phyloP scores from a whole-genome alignment of 2,797 vertebrate species.

The Chiroxiphia lanceolata region DNA sequence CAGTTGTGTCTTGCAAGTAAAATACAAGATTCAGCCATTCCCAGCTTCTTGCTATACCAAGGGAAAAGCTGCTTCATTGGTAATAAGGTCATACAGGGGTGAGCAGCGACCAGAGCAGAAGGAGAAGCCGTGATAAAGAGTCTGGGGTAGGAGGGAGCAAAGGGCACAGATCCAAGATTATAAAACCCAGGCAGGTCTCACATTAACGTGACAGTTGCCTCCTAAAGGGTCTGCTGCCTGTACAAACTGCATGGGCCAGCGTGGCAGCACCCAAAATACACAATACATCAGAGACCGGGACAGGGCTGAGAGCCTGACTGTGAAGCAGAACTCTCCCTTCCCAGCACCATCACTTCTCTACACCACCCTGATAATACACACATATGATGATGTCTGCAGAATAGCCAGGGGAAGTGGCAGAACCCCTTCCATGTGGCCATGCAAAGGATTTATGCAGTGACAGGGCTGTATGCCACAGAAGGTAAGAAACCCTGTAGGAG shows the following conservation, averaged over 20 bases:
- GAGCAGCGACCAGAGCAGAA: background rate
- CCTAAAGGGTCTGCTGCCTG: background rate
- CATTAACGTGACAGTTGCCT: background rate
- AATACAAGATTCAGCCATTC: background rate
- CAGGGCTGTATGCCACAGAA: rapidly evolving
- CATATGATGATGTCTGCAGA: background rate
- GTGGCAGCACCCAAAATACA: background rate
- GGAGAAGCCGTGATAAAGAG: background rate
- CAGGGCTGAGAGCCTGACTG: rapidly evolving
- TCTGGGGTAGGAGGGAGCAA: background rate
- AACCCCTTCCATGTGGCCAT: background rate
- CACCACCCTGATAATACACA: background rate
- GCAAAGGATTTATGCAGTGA: background rate
- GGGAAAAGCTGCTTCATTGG: background rate
- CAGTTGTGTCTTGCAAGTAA: background rate
- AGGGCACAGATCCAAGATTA: background rate
- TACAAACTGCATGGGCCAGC: background rate
- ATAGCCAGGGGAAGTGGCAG: background rate
- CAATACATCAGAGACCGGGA: background rate
- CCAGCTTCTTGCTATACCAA: background rate
- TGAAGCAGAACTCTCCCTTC: background rate
- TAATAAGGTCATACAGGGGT: background rate
- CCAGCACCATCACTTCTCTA: background rate
- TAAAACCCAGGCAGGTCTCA: background rate
- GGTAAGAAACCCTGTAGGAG: background rate